A percentile compares a stretch with the other conserved stretches of the same genome.
Evolutionary conservation across 2,113 vertebrate genomes (phyloP).

Genomic region (Tetrax tetrax): DNA sequence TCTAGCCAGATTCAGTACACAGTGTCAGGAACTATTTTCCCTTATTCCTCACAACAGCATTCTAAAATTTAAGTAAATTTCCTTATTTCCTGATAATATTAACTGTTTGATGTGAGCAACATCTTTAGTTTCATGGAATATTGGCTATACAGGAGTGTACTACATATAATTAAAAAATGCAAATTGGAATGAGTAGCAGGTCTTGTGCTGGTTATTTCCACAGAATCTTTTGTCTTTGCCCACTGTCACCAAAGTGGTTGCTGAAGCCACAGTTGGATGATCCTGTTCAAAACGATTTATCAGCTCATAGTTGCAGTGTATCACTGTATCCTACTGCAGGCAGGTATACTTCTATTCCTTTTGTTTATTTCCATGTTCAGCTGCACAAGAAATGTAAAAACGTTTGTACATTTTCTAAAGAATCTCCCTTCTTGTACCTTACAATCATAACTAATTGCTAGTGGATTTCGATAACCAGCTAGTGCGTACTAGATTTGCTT

Average conservation of each 20-base stretch:
- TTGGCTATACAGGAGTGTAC: background rate
- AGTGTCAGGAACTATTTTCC: background rate
- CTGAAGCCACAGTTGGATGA: background rate
- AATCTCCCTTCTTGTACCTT: background rate
- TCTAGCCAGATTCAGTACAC: background rate
- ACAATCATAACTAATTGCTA: background rate
- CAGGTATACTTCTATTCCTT: background rate
- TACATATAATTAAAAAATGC: background rate
- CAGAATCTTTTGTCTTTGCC: background rate
- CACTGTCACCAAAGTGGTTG: background rate
- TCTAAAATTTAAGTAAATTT: background rate
- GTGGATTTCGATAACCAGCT: background rate
- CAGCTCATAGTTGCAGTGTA: background rate
- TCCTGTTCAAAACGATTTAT: background rate
- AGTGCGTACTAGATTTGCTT: background rate
- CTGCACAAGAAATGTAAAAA: background rate
- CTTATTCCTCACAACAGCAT: background rate
- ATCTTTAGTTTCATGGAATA: background rate
- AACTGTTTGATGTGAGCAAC: background rate
- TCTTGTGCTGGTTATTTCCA: background rate
- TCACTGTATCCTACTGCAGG: background rate
- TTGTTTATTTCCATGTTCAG: background rate
- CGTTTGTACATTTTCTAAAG: background rate
- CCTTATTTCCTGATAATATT: background rate
- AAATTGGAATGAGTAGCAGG: background rate